phyloP scores from a whole-genome alignment of 1,140 invertebrate genomes.

The Platyscapa corneri region DNA sequence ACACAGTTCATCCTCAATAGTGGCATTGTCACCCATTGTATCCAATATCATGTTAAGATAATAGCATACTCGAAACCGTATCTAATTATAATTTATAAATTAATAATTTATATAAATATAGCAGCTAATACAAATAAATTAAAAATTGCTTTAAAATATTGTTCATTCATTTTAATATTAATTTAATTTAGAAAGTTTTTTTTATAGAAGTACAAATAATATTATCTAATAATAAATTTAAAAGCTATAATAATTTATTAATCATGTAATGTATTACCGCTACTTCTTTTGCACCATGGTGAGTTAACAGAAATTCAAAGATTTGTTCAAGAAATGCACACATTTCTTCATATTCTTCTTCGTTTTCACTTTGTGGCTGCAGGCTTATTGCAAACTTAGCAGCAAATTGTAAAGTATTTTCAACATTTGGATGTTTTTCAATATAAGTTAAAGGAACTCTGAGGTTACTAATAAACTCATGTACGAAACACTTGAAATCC shows the following conservation, averaged over 20 bases:
- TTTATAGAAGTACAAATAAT: no score
- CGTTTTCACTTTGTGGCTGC: slow-evolving; percentile 55
- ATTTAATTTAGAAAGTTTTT: no score
- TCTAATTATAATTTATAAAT: slow-evolving; percentile 53
- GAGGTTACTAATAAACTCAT: slow-evolving; percentile 60
- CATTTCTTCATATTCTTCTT: slow-evolving; percentile 58
- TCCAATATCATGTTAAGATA: slow-evolving; percentile 83
- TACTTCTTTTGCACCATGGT: slow-evolving; percentile 77
- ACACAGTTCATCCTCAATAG: slow-evolving; percentile 84
- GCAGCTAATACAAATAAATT: no score
- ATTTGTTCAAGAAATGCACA: slow-evolving; percentile 62
- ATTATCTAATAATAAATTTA: neutral
- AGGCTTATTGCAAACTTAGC: slow-evolving; percentile 74
- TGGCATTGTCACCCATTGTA: slow-evolving; percentile 84
- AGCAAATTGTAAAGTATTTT: slow-evolving; percentile 76
- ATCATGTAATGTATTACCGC: slow-evolving; percentile 58
- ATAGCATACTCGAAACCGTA: slow-evolving; percentile 84
- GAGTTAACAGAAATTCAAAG: slow-evolving; percentile 61
- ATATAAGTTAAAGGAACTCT: slow-evolving; percentile 59
- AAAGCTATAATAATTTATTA: neutral
- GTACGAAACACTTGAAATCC: slow-evolving; percentile 58
- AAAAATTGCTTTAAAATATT: no score
- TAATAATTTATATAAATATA: neutral
- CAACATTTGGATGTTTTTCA: slow-evolving; percentile 70
- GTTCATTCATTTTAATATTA: no score